Percentiles rank a stretch among this genome's conserved stretches.
Conservation (phyloP, 2,113 vertebrate species). For the Dasyprocta punctata region DNA sequence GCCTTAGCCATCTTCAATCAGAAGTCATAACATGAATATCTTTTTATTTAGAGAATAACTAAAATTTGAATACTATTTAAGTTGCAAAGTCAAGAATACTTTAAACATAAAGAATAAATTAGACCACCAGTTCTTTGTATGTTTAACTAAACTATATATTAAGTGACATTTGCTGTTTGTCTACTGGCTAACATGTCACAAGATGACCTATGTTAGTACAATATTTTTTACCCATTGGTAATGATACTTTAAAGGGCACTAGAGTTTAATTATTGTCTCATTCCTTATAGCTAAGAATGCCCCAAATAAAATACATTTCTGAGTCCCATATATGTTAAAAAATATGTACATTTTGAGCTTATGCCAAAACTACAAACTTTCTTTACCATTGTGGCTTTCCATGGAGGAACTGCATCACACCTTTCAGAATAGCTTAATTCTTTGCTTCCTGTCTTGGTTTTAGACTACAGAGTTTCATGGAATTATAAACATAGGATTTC, state of each 20-base stretch:
- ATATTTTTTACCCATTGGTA: neutral
- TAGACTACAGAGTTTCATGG: neutral
- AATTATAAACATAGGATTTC: neutral
- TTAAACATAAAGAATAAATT: neutral
- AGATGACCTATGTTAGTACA: neutral
- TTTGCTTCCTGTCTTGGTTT: neutral
- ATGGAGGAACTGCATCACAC: neutral
- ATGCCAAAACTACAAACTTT: neutral
- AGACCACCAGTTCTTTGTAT: neutral
- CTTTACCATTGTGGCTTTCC: neutral
- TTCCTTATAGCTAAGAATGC: neutral
- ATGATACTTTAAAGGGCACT: neutral
- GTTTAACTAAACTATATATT: neutral
- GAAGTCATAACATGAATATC: neutral
- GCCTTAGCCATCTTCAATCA: neutral
- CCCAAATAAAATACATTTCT: neutral
- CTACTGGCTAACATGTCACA: neutral
- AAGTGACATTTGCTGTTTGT: constrained; percentile 18
- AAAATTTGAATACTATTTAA: constrained; percentile 34
- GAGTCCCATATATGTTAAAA: neutral
- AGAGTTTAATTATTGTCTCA: neutral
- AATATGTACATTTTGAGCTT: neutral
- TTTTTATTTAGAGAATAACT: constrained; percentile 39
- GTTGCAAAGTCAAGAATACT: constrained; percentile 14
- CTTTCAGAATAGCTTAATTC: neutral